Evolutionary conservation across 2,888 invertebrate genomes (phyloP).

Genomic region (Leucoptera coffeella): DNA sequence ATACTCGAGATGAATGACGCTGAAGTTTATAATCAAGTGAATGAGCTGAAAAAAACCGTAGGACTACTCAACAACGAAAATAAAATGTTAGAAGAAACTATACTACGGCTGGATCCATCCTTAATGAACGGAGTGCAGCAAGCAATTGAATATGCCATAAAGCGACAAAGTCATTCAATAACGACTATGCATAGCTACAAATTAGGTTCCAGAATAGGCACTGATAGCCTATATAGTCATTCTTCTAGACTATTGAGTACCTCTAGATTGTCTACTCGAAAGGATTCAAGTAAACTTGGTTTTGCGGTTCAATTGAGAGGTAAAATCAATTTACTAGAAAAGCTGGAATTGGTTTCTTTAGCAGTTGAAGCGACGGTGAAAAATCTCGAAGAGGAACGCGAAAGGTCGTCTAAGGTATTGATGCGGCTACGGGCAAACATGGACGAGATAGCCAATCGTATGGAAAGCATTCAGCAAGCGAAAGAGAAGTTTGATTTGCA

Average conservation of each 20-base stretch:
- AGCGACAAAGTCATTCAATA: conserved; percentile 10
- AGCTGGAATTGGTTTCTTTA: conserved; percentile 36
- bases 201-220: conserved; percentile 15
- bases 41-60: conserved; percentile 19
- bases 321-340: conserved; percentile 43
- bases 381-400: conserved; percentile 17
- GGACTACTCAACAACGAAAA: conserved; percentile 36
- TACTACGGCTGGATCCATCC: conserved; percentile 33
- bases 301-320: conserved; percentile 22
- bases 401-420: conserved; percentile 22
- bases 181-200: conserved; percentile 14
- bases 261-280: conserved; percentile 18
- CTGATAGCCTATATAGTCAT: conserved; percentile 14
- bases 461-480: conserved; percentile 40
- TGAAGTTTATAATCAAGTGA: conserved; percentile 24
- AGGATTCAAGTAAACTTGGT: conserved; percentile 24
- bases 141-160: conserved; percentile 27
- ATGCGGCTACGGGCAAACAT: conserved; percentile 39
- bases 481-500: conserved; percentile 38
- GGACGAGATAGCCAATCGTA: conserved; percentile 49
- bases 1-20: conserved; percentile 21
- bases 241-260: conserved; percentile 19
- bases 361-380: conserved; percentile 42
- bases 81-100: conserved; percentile 41
- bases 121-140: conserved; percentile 37